A percentile compares a stretch with the other conserved stretches of the same genome.
Evolutionary conservation across 2,797 vertebrate genomes (phyloP).

Genomic region (Malurus splendens): DNA sequence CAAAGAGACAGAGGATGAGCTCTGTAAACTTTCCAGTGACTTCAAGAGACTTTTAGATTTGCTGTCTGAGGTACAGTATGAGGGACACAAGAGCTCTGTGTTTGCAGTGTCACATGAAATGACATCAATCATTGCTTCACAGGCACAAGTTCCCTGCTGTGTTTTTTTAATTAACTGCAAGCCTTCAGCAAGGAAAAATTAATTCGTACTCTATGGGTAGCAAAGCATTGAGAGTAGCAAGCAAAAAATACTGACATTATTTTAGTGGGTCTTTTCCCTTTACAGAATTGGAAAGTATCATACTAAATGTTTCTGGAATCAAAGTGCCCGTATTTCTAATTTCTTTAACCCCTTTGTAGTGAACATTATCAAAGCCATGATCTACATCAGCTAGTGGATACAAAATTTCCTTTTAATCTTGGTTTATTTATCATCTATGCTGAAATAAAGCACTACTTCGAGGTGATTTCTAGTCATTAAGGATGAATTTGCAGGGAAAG

Average conservation of each 20-base stretch:
- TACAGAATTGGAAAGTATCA: neutral
- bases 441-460: neutral
- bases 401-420: neutral
- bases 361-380: neutral
- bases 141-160: neutral
- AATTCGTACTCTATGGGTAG: neutral
- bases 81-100: neutral
- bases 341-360: neutral
- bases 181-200: neutral
- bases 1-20: conserved; percentile 77
- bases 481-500: neutral
- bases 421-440: neutral
- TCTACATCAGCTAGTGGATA: neutral
- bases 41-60: conserved; percentile 76
- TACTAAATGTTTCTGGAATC: neutral
- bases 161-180: neutral
- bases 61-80: conserved; percentile 78
- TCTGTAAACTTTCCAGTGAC: conserved; percentile 80
- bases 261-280: neutral
- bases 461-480: neutral
- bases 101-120: neutral
- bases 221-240: neutral
- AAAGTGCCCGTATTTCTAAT: neutral
- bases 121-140: neutral
- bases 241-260: neutral